A percentile compares a stretch with the other conserved stretches of the same genome.
Evolutionary conservation across 2,888 invertebrate species (phyloP).

Genomic region (Apoda limacodes): DNA sequence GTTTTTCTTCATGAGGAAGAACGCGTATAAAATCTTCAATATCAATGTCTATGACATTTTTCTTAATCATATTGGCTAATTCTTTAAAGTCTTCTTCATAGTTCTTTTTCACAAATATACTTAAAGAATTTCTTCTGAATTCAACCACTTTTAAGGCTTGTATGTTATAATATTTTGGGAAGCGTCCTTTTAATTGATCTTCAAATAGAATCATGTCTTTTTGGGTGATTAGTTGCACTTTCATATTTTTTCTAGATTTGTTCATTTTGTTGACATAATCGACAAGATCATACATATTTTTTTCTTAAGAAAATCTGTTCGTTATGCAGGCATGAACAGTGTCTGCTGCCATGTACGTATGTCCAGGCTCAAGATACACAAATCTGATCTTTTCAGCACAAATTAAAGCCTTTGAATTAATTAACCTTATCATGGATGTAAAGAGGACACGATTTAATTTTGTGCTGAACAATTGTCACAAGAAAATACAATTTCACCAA

Average conservation of each 20-base stretch:
- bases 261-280: slow-evolving; percentile 7
- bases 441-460: slow-evolving; percentile 10
- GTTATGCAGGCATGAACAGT: slow-evolving; percentile 6
- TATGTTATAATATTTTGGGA: no score
- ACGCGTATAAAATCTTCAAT: no score
- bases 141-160: no score
- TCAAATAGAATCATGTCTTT: slow-evolving; percentile 10
- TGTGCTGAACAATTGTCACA: slow-evolving; percentile 11
- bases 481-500: slow-evolving; percentile 8
- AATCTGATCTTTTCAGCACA: slow-evolving; percentile 5
- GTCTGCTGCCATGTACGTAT: slow-evolving; percentile 11
- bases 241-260: slow-evolving; percentile 8
- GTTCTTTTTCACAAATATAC: no score
- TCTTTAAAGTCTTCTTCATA: no score
- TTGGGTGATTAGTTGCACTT: slow-evolving; percentile 5
- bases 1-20: no score
- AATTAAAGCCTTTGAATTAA: slow-evolving; percentile 7
- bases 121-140: no score
- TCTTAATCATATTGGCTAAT: no score
- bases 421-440: no score
- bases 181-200: slow-evolving; percentile 8
- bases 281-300: slow-evolving; percentile 6
- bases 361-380: slow-evolving; percentile 8
- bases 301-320: slow-evolving; percentile 8
- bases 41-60: no score